A percentile compares a stretch with the other conserved stretches of the same genome.
phyloP scores from a whole-genome alignment of 1,140 invertebrate species.

The Himalopsyche phryganea region DNA sequence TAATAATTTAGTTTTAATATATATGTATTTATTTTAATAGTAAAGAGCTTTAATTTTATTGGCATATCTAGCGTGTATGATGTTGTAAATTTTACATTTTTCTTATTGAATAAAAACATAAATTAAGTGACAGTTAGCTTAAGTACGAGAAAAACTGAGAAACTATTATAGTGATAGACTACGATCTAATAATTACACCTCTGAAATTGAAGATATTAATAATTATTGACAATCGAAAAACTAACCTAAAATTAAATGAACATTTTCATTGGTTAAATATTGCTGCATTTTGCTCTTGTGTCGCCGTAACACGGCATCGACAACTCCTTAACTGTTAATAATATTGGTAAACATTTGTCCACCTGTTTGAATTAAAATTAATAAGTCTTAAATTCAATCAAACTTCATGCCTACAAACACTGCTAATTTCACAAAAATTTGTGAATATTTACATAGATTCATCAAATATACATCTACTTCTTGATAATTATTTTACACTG shows the following conservation, averaged over 20 bases:
- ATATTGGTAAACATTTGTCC: conserved; percentile 29
- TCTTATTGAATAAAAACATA: conserved; percentile 1
- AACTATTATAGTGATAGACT: too few species aligned
- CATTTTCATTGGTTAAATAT: conserved; percentile 5
- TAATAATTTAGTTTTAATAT: neutral
- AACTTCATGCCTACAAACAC: conserved; percentile 3
- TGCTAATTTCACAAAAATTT: neutral
- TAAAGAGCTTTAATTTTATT: conserved; percentile 15
- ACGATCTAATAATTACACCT: neutral
- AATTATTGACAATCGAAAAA: neutral
- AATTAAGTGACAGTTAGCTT: too few species aligned
- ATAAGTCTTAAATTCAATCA: neutral
- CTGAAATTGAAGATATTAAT: conserved; percentile 3
- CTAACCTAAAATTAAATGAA: too few species aligned
- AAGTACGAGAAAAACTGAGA: too few species aligned
- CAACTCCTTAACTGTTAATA: neutral
- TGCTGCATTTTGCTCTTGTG: conserved; percentile 12
- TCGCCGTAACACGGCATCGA: too few species aligned
- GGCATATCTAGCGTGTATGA: conserved; percentile 33
- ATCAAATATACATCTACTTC: too few species aligned
- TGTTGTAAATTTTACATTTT: conserved; percentile 6
- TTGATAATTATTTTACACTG: too few species aligned
- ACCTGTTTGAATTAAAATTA: conserved; percentile 4
- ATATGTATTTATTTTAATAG: neutral
- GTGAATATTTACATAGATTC: too few species aligned